Conservation (phyloP, 1,140 invertebrate genomes). For the Apis cerana region DNA sequence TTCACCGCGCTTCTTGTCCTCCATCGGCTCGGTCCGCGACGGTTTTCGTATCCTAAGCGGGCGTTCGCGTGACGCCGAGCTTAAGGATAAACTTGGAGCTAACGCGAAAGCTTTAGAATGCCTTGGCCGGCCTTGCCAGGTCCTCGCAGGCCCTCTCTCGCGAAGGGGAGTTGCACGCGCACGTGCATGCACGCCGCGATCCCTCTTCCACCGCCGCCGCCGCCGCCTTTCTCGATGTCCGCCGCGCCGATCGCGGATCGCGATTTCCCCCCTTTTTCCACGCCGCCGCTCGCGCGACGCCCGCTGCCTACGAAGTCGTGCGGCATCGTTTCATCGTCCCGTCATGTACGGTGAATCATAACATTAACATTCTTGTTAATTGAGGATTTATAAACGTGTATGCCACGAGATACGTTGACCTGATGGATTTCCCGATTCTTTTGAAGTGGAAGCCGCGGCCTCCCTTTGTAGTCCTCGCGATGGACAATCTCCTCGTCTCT, state of each 20-base stretch:
- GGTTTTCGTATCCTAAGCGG: slow-evolving; percentile 52
- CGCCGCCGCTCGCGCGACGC: slow-evolving; percentile 37
- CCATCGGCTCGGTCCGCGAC: slow-evolving; percentile 58
- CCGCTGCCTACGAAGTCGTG: slow-evolving; percentile 30
- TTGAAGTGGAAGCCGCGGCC: too few species aligned
- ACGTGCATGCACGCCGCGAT: slow-evolving; percentile 39
- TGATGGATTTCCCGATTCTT: too few species aligned
- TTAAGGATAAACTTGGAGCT: slow-evolving; percentile 69
- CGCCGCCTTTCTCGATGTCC: slow-evolving; percentile 1
- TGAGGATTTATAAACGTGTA: slow-evolving; percentile 36
- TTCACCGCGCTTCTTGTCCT: slow-evolving; percentile 56
- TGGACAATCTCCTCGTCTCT: too few species aligned
- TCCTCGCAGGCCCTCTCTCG: background rate
- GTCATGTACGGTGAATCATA: slow-evolving; percentile 32
- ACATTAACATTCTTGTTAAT: slow-evolving; percentile 41
- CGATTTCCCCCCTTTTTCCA: slow-evolving; percentile 50
- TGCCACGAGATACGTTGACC: slow-evolving; percentile 11
- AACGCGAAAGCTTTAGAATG: slow-evolving; percentile 56
- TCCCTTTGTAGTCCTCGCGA: too few species aligned
- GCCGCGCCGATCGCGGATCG: slow-evolving; percentile 36
- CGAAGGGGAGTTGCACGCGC: background rate
- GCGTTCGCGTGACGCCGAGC: slow-evolving; percentile 61
- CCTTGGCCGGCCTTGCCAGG: slow-evolving; percentile 2
- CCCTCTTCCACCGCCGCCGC: background rate
- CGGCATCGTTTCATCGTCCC: slow-evolving; percentile 20